Evolutionary conservation across 1,140 invertebrate species (phyloP).

Genomic region (Micrasema minimum): DNA sequence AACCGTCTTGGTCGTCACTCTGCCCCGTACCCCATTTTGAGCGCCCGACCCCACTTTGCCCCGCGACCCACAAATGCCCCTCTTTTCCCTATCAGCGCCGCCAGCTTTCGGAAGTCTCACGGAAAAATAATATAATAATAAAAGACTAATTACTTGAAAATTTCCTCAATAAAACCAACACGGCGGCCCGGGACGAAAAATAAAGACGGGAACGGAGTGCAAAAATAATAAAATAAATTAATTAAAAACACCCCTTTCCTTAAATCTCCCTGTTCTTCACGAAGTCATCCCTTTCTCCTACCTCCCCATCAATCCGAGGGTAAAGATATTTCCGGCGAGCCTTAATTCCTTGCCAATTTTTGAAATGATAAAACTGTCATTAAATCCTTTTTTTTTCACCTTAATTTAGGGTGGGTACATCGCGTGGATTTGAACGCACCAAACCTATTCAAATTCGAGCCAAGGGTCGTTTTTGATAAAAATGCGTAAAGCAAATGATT

Average conservation of each 20-base stretch:
- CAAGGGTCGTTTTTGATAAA: too few relatives aligned
- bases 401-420: slow-evolving; percentile 38
- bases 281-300: slow-evolving; percentile 41
- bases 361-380: slow-evolving; percentile 55
- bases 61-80: not conserved
- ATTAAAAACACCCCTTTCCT: slow-evolving; percentile 53
- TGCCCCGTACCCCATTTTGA: slow-evolving; percentile 12
- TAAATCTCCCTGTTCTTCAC: slow-evolving; percentile 26
- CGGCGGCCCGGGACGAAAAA: slow-evolving; percentile 52
- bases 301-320: slow-evolving; percentile 47
- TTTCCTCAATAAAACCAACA: slow-evolving; percentile 55
- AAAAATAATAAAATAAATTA: slow-evolving; percentile 56
- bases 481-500: too few relatives aligned
- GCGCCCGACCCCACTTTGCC: too few relatives aligned
- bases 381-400: slow-evolving; percentile 55
- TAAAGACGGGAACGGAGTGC: slow-evolving; percentile 54
- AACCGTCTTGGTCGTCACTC: slow-evolving; percentile 38
- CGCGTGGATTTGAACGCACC: not conserved
- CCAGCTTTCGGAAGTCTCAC: slow-evolving; percentile 43
- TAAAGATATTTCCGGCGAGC: slow-evolving; percentile 45
- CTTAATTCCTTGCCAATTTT: slow-evolving; percentile 54
- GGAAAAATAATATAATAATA: slow-evolving; percentile 55
- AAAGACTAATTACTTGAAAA: slow-evolving; percentile 55
- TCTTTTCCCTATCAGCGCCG: slow-evolving; percentile 6
- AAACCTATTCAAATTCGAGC: too few relatives aligned